Percentiles rank a stretch among this genome's conserved stretches.
Conservation (phyloP, 1,140 invertebrate genomes). For the Bursaphelenchus mucronatus region DNA sequence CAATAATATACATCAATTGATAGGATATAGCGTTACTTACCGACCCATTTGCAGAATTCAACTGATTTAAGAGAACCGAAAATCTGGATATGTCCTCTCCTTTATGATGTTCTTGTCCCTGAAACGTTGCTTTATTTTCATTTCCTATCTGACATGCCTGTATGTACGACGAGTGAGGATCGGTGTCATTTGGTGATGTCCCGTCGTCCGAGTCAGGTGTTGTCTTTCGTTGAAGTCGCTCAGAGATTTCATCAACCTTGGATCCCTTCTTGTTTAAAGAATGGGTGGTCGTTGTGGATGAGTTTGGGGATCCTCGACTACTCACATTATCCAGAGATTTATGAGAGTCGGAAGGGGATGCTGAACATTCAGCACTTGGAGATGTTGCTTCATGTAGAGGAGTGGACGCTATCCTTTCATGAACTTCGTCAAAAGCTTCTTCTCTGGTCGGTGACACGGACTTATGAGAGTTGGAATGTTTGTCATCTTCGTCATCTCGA, state of each 20-base stretch:
- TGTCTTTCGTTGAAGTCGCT: constrained; percentile 63
- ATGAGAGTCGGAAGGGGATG: constrained; percentile 12
- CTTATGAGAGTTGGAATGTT: too few relatives aligned
- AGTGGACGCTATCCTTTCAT: too few relatives aligned
- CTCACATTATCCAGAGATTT: constrained; percentile 13
- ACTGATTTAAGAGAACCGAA: too few relatives aligned
- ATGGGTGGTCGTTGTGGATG: background rate
- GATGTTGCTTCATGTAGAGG: too few relatives aligned
- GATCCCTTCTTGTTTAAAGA: constrained; percentile 66
- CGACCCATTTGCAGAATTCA: background rate
- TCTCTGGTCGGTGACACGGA: background rate
- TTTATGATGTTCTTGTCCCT: too few relatives aligned
- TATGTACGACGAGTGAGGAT: too few relatives aligned
- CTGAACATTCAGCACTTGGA: background rate
- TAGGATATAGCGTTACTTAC: background rate
- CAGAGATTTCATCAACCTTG: constrained; percentile 69
- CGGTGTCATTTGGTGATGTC: too few relatives aligned
- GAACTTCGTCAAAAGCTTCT: constrained; percentile 27
- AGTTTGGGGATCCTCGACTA: constrained; percentile 13
- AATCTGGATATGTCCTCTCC: too few relatives aligned
- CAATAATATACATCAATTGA: background rate
- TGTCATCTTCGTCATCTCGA: too few relatives aligned
- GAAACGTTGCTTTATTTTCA: too few relatives aligned
- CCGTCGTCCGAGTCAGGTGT: constrained; percentile 7
- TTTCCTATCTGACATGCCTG: too few relatives aligned